Evolutionary conservation across 2,797 vertebrate genomes (phyloP).

Genomic region (Falco naumanni): DNA sequence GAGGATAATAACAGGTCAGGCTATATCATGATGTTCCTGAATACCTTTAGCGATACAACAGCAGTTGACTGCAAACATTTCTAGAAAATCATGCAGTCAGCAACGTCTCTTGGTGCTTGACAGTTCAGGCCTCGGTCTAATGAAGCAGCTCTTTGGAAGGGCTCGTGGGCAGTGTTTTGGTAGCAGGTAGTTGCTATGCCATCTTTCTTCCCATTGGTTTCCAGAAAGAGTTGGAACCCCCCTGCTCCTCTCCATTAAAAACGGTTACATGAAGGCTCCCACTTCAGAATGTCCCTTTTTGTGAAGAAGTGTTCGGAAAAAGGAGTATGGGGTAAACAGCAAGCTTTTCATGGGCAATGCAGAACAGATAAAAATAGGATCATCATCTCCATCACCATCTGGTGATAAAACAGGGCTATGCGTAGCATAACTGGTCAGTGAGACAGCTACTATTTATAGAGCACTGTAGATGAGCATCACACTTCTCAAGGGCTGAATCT

Average conservation of each 20-base stretch:
- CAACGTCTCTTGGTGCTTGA: background rate
- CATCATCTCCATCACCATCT: background rate
- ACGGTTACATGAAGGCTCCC: background rate
- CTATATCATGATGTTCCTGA: background rate
- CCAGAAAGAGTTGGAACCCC: background rate
- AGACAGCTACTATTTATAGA: background rate
- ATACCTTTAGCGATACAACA: background rate
- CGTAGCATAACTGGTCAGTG: background rate
- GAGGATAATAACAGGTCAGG: conserved; percentile 18
- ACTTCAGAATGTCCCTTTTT: background rate
- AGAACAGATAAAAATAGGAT: background rate
- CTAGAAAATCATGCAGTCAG: background rate
- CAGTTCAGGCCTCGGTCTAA: background rate
- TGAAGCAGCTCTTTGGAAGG: background rate
- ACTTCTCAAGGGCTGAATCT: background rate
- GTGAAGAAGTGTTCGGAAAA: background rate
- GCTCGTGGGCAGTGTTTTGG: background rate
- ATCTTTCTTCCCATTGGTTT: background rate
- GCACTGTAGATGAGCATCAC: background rate
- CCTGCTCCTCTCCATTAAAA: background rate
- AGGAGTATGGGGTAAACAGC: background rate
- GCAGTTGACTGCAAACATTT: background rate
- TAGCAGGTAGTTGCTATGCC: background rate
- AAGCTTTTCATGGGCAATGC: background rate
- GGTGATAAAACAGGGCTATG: background rate